Evolutionary conservation across 2,113 vertebrate genomes (phyloP).

Genomic region (Cyrtonyx montezumae): DNA sequence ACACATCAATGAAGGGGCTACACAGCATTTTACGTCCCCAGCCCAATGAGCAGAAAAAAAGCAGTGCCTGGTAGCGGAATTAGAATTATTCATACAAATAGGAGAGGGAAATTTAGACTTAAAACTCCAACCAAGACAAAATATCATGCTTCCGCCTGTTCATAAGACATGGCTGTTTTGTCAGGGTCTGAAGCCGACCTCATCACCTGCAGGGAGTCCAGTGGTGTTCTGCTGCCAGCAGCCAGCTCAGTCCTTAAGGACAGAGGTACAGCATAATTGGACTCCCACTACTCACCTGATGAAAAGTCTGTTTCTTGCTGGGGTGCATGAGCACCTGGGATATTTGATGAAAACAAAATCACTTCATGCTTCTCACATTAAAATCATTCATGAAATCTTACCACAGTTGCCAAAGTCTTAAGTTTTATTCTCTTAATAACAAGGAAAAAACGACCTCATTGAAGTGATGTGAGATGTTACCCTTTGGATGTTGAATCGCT

Average conservation of each 20-base stretch:
- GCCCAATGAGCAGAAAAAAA: neutral
- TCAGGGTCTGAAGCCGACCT: neutral
- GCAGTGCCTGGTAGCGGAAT: neutral
- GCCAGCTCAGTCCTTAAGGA: neutral
- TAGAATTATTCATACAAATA: neutral
- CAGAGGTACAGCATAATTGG: neutral
- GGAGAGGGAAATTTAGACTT: neutral
- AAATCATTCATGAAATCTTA: neutral
- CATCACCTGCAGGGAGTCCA: neutral
- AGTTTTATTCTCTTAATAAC: neutral
- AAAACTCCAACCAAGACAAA: neutral
- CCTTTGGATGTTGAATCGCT: neutral
- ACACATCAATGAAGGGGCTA: neutral
- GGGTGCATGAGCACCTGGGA: neutral
- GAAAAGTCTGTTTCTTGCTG: neutral
- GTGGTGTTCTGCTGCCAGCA: neutral
- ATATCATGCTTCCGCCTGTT: neutral
- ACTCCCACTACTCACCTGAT: neutral
- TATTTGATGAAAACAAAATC: neutral
- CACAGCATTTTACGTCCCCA: neutral
- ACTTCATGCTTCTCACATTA: accelerated
- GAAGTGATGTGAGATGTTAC: neutral
- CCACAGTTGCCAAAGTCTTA: neutral
- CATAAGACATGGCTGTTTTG: neutral
- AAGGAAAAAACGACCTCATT: neutral